phyloP scores from a whole-genome alignment of 2,888 invertebrate species.

The Timema podura region DNA sequence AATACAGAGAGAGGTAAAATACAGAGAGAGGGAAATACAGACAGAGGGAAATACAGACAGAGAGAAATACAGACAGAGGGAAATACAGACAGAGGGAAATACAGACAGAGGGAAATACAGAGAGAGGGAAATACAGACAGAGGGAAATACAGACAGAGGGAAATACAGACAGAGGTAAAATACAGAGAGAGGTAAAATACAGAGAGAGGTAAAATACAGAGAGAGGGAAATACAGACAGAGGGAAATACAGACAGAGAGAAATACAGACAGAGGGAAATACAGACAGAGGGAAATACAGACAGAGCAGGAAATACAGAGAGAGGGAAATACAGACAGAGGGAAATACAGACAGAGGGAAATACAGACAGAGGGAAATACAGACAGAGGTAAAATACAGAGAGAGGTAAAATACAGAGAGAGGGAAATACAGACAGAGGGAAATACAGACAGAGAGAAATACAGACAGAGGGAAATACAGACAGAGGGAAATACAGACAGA shows the following conservation, averaged over 20 bases:
- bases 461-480: neutral
- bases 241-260: neutral
- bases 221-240: neutral
- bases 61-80: too few species aligned
- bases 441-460: neutral
- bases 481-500: neutral
- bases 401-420: too few species aligned
- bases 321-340: neutral
- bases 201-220: neutral
- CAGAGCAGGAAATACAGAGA: neutral
- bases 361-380: neutral
- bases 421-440: neutral
- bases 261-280: neutral
- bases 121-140: too few species aligned
- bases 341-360: slow-evolving; percentile 2
- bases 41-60: too few species aligned
- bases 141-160: neutral
- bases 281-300: neutral
- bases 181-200: too few species aligned
- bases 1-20: neutral
- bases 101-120: slow-evolving; percentile 13
- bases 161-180: neutral
- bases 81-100: too few species aligned
- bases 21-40: too few species aligned
- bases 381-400: neutral